Conservation (phyloP, 1,140 invertebrate species). For the Galleria mellonella region DNA sequence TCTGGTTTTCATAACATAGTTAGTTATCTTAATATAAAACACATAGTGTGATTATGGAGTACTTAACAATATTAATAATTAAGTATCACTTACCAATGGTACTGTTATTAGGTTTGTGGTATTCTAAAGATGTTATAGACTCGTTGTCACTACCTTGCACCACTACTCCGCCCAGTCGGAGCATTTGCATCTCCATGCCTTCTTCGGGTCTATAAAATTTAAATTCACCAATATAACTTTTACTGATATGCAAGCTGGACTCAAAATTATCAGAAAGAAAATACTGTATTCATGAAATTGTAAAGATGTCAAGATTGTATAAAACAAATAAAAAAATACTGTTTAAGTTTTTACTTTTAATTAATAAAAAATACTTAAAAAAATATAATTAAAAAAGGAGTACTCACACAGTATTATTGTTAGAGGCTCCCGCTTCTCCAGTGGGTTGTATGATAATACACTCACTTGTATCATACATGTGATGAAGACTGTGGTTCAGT, state of each 20-base stretch:
- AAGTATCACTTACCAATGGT: conserved; percentile 78
- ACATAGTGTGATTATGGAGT: too few species aligned
- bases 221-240: too few species aligned
- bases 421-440: conserved; percentile 34
- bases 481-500: conserved; percentile 93
- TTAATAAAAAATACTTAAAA: too few species aligned
- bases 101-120: conserved; percentile 77
- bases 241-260: too few species aligned
- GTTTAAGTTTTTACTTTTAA: too few species aligned
- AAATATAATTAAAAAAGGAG: conserved; percentile 10
- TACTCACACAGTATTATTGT: conserved; percentile 51
- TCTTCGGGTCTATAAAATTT: conserved; percentile 79
- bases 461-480: conserved; percentile 96
- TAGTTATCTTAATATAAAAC: too few species aligned
- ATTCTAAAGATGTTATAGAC: conserved; percentile 78
- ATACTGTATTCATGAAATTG: too few species aligned
- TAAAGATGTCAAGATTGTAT: too few species aligned
- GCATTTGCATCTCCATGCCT: conserved; percentile 89
- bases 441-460: conserved; percentile 77
- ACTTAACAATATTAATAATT: too few species aligned
- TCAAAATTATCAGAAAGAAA: too few species aligned
- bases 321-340: too few species aligned
- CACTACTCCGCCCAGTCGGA: conserved; percentile 63
- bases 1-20: too few species aligned
- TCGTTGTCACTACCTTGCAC: conserved; percentile 72